A percentile compares a stretch with the other conserved stretches of the same genome.
Conservation (phyloP, 1,140 invertebrate genomes). For the Caerostris darwini region DNA sequence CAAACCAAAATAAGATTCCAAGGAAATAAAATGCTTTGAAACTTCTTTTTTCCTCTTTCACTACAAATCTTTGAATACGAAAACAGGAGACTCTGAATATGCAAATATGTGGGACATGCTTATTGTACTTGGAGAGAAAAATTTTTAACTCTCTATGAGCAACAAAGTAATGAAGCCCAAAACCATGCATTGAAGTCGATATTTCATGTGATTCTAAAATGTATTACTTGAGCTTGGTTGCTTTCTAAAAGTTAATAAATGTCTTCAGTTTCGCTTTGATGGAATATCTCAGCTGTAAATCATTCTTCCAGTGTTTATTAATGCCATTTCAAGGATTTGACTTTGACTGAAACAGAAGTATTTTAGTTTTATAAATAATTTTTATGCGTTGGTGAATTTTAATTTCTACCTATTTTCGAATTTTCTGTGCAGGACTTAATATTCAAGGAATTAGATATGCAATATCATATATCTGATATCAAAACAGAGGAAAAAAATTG, state of each 20-base stretch:
- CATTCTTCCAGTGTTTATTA: slow-evolving; percentile 40
- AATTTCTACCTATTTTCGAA: not conserved
- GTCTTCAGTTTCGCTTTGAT: slow-evolving; percentile 38
- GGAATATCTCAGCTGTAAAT: slow-evolving; percentile 32
- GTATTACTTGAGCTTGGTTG: slow-evolving; percentile 1
- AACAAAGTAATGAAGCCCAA: slow-evolving; percentile 34
- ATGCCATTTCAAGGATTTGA: not conserved
- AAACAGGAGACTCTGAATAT: slow-evolving; percentile 54
- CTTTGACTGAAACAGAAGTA: not conserved
- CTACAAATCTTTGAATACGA: slow-evolving; percentile 28
- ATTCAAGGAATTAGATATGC: too few relatives aligned
- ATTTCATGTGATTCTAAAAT: slow-evolving; percentile 35
- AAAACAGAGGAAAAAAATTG: too few relatives aligned
- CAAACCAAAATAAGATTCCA: slow-evolving; percentile 40
- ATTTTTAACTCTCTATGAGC: slow-evolving; percentile 15
- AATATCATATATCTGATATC: too few relatives aligned
- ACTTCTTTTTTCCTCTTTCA: slow-evolving; percentile 4
- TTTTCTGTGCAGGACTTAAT: not conserved
- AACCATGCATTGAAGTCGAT: slow-evolving; percentile 21
- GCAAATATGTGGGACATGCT: slow-evolving; percentile 33
- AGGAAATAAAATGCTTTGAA: slow-evolving; percentile 15
- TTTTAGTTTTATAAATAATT: not conserved
- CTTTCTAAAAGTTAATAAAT: slow-evolving; percentile 31
- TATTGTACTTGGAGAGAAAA: slow-evolving; percentile 51
- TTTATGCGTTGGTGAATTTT: slow-evolving; percentile 21